phyloP scores from a whole-genome alignment of 1,140 invertebrate species.

The Holotrichia oblita region DNA sequence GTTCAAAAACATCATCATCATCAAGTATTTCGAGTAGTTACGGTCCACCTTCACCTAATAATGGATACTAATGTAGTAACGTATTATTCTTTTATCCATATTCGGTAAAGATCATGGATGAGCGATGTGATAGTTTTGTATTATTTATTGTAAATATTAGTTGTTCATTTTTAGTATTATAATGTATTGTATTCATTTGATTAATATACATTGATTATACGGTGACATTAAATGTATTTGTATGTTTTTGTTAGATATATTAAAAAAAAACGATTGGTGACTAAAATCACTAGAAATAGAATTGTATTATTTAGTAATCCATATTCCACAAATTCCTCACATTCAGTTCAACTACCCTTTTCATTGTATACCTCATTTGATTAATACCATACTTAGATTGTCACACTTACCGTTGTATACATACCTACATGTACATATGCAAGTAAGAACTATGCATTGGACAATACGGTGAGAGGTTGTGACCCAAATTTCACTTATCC shows the following conservation, averaged over 20 bases:
- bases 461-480: conserved; percentile 43
- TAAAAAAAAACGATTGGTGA: no score
- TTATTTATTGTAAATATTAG: conserved; percentile 39
- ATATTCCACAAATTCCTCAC: not conserved
- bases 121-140: conserved; percentile 39
- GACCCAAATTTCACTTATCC: conserved; percentile 46
- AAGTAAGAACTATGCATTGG: conserved; percentile 26
- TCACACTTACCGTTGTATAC: conserved; percentile 9
- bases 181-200: conserved; percentile 29
- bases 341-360: not conserved
- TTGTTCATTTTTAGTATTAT: conserved; percentile 21
- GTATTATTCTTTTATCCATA: conserved; percentile 20
- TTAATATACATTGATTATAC: conserved; percentile 30
- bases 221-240: conserved; percentile 45
- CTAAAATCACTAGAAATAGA: no score
- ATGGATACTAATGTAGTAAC: conserved; percentile 1
- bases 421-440: not conserved
- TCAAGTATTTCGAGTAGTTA: conserved; percentile 35
- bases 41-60: conserved; percentile 32
- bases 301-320: no score
- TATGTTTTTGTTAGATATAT: not conserved
- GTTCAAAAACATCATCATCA: not conserved
- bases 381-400: not conserved
- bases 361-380: not conserved
- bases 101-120: not conserved